These are phyloP conservation scores for Propithecus coquereli DNA, from an alignment of 2,113 vertebrate species.

Conservation along the genomic window DNA sequence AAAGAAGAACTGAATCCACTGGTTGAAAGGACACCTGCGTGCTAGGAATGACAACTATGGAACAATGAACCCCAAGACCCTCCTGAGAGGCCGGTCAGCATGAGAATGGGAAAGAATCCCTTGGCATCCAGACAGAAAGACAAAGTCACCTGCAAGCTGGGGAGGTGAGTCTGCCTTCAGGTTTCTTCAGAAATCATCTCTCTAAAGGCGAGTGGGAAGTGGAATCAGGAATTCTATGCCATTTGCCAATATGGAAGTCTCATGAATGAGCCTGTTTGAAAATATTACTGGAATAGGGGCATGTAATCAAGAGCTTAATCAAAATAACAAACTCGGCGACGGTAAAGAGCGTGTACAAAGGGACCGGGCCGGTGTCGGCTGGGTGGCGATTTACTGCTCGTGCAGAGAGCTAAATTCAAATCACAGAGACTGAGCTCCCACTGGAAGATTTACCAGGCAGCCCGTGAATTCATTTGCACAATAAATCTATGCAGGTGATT, in stretches of 20 bases:
- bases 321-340: accelerated
- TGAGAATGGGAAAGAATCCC: no score
- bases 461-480: neutral
- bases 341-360: neutral
- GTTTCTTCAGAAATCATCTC: neutral
- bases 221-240: neutral
- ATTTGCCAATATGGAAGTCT: neutral
- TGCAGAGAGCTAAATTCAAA: neutral
- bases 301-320: neutral
- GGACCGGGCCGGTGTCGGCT: neutral
- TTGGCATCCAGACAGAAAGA: neutral
- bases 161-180: neutral
- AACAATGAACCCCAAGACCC: neutral
- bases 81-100: neutral
- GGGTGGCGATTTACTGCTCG: neutral
- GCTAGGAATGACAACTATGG: neutral
- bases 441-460: no score
- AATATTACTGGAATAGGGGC: neutral
- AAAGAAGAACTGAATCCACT: neutral
- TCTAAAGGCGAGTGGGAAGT: neutral
- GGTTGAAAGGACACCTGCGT: no score
- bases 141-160: neutral
- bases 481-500: neutral
- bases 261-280: neutral
- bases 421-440: neutral